Evolutionary conservation across 2,888 invertebrate genomes (phyloP), one percentile per base, ranked within the genome.

Genomic region (Eupeodes latifasciatus): DNA sequence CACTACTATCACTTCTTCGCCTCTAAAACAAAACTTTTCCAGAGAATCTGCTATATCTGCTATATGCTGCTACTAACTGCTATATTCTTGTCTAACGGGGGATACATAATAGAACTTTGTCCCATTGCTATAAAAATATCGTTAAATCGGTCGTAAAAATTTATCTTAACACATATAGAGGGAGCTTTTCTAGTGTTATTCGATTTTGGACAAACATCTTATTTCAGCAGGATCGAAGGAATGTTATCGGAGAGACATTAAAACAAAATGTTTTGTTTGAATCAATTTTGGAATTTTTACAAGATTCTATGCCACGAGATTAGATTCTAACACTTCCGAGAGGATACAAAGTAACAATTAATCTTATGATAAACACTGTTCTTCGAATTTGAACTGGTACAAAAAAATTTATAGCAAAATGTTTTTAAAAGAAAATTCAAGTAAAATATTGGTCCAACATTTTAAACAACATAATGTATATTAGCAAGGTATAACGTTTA

Each of bases 231-330:
- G 40, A 12, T 40, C 40, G 66, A 61, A 61, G 16, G 78, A 78
- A 85, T 72, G 62, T 69, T 71, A 9, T 51, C 71, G 53, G n/a
- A 9, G 47, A 66, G 66, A 67, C 53, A 89, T 85, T 89, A 89
- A 85, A 82, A 81, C 85, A 79, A 82, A 77, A 62, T 5, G 11
- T n/a, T 83, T 53, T 67, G 72, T 89, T 62, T 62, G 72, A 85
- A 85, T 89, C 89, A 89, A 89, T 89, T 89, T 85, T 51, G 64
- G 53, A 59, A 47, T 74, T 84, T 84, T 79, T 81, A n/a, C 19
- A n/a, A 76, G 69, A 81, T 84, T 71, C 76, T 76, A 0, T 12
- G 47, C 40, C 1, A 47, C 12, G 4, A 47, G 12, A 47, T 47
- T 47, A 47, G 12, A 47, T 47, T 47, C 12, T 11, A 47, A 47